Conservation (phyloP, 2,797 vertebrate species). For the Microctenopoma steveboyesi region DNA sequence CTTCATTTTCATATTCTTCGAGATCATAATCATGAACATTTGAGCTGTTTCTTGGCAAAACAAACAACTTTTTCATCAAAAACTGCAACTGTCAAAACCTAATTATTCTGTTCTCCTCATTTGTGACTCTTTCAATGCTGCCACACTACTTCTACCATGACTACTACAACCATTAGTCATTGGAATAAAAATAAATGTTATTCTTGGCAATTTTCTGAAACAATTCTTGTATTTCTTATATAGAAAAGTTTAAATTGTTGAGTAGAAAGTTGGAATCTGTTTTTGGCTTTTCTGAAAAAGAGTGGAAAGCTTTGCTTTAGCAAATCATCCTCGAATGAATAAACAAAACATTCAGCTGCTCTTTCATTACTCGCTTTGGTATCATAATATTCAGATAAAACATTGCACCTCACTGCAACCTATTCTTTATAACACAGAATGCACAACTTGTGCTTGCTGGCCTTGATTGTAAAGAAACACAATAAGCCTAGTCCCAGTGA, state of each 20-base stretch:
- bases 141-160: not conserved
- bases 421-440: not conserved
- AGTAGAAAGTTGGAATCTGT: too few relatives aligned
- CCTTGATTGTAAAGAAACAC: slow-evolving; percentile 17
- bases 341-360: not conserved
- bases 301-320: too few relatives aligned
- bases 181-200: not conserved
- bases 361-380: not conserved
- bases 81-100: too few relatives aligned
- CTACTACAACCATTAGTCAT: too few relatives aligned
- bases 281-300: too few relatives aligned
- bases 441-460: slow-evolving; percentile 1
- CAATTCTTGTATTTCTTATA: not conserved
- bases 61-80: too few relatives aligned
- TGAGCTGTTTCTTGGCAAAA: too few relatives aligned
- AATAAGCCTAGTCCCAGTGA: slow-evolving; percentile 33
- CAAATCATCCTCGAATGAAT: too few relatives aligned
- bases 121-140: not conserved
- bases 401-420: not conserved
- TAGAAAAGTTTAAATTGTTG: too few relatives aligned
- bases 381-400: not conserved
- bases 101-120: too few relatives aligned
- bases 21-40: too few relatives aligned
- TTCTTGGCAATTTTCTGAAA: slow-evolving; percentile 1
- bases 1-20: too few relatives aligned